Evolutionary conservation across 2,797 vertebrate genomes (phyloP).

Genomic region (Halcyon leucocephala): DNA sequence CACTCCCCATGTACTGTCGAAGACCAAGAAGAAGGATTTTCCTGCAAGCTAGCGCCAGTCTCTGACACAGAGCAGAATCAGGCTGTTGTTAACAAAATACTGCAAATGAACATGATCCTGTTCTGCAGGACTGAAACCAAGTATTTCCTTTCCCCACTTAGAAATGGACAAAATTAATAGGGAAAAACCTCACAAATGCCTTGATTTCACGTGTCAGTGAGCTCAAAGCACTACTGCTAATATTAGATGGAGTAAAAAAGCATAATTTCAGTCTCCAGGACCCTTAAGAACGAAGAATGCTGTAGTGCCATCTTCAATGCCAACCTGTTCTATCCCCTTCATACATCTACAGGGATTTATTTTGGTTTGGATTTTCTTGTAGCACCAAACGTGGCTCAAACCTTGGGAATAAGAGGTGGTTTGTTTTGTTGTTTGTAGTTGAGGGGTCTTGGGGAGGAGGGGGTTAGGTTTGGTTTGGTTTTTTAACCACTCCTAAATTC

Average conservation of each 20-base stretch:
- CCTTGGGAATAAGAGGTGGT: background rate
- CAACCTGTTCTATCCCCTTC: background rate
- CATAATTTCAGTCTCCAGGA: background rate
- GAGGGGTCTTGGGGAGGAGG: background rate
- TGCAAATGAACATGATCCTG: background rate
- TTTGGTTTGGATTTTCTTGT: background rate
- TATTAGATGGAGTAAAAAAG: background rate
- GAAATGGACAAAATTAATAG: background rate
- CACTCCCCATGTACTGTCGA: rapidly evolving
- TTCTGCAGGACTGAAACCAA: background rate
- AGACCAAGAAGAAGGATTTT: background rate
- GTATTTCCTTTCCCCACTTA: background rate
- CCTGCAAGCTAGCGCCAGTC: background rate
- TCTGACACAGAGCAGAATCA: background rate
- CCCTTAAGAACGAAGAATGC: background rate
- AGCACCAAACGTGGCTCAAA: background rate
- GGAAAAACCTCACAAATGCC: background rate
- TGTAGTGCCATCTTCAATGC: background rate
- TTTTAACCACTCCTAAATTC: background rate
- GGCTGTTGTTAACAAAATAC: background rate
- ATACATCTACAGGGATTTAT: background rate
- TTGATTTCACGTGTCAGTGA: background rate
- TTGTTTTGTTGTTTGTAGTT: background rate
- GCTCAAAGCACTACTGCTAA: background rate
- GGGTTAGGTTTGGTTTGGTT: background rate